Base-by-base conservation (phyloP, 1,140 invertebrate species). In the Zaprionus gabonicus region DNA sequence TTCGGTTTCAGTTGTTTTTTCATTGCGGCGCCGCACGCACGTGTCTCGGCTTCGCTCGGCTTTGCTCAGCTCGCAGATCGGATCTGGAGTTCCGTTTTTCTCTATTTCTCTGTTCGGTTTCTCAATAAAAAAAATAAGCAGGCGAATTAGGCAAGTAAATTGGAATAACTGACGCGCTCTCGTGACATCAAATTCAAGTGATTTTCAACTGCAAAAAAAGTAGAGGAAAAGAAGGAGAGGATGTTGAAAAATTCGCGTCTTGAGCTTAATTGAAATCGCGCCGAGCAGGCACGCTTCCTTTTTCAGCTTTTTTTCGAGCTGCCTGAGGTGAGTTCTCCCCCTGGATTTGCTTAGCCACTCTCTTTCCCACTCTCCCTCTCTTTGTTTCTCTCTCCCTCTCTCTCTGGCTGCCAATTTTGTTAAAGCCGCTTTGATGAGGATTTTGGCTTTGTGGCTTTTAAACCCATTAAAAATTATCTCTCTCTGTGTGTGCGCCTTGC, bases 11-110 rank as follows among this genome's bases (percentile, higher is more conserved):
- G 85, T 88, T 88, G 85, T 67, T 73, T 90, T 79, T 90, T 66
- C 64, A 90, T 90, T 75, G 78, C 85, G 78, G 85, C 59, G 85
- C 78, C 75, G 85, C 81, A 90, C 85, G 85, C 85, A 88, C 81
- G 83, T 88, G 67, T 78, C 80, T 74, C 83, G 84, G 77, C 71
- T 55, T 53, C 76, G 70, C 20, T 55, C 38, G 28, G 58, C 57
- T 41, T 41, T 6, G 49, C 46, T 51, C 41, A 41, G 59, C 31
- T 34, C 38, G 38, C 41, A 46, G 41, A 71, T 59, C 36, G 38
- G 31, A 51, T 41, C 46, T 51, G 28, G 12, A 13, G 20, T 38
- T 57, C 31, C 41, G 15, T 25, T 25, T 23, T 23, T 23, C 23
- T 23, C 23, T 23, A 1, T 23, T 23, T 23, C 23, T 23, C 23